Evolutionary conservation across 1,140 invertebrate genomes (phyloP), one percentile per base, ranked within the genome.

Genomic region (Piezodorus guildinii): DNA sequence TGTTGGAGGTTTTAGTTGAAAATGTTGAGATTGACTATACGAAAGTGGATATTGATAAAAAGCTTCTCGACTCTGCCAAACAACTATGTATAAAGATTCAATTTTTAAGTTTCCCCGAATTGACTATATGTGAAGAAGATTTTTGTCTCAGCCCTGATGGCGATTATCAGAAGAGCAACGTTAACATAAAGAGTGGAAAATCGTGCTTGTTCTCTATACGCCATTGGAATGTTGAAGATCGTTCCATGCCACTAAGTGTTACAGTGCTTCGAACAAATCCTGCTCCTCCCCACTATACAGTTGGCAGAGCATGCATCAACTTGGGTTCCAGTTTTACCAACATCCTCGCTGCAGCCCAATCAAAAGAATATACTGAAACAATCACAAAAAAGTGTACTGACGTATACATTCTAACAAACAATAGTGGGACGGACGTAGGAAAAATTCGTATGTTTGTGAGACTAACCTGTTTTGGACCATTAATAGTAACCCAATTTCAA

Each of bases 401-500:
- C 66, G 76, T 74, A 9, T 85, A 82, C 69, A 74, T 77, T 43
- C 72, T 80, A 19, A 73, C 77, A 6, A 74, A 73, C 8, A 75
- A 71, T 60, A 73, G 73, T 46, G 71, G 73, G 49, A 65, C 77
- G 71, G 67, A 73, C 68, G 70, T 83, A 67, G 74, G 82, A 69
- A 73, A 78, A 70, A 71, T 77, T 63, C 68, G 78, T 68, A 75
- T 83, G 64, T 80, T 79, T 74, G 71, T 80, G 6, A 72, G 83
- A 14, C 77, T 81, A 68, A 83, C 82, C 9, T 82, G 81, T 68
- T 84, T 85, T 66, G 84, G 83, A 16, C 79, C 80, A 68, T 74
- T 83, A 64, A 83, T 85, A 39, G 75, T 84, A 4, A 85, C 84
- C 3, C 79, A 81, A 68, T 85, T 85, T 70, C 80, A 83, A 56